Conservation (phyloP, 30 jellyfish, hydroid and myxozoan species). For the Aurelia aurita complex sp. Pacific region DNA sequence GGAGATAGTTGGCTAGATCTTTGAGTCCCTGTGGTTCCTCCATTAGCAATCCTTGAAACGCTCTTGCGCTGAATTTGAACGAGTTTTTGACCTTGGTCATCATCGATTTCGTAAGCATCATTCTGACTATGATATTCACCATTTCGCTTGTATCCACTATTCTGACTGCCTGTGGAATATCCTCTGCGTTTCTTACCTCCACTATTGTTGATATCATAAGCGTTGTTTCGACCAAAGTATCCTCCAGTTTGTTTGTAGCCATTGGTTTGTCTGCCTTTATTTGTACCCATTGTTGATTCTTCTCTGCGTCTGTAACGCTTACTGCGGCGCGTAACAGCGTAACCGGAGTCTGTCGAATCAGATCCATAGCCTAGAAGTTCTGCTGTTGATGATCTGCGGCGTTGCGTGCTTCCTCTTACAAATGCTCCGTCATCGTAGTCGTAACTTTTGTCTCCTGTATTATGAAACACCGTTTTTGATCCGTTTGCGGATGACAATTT, state of each 20-base stretch:
- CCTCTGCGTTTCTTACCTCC: not conserved
- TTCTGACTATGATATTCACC: not conserved
- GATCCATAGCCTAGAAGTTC: constrained; percentile 39
- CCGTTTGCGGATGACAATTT: not conserved
- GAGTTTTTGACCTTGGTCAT: not conserved
- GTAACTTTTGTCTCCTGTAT: not conserved
- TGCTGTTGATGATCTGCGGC: not conserved
- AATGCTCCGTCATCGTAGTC: not conserved
- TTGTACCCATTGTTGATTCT: not conserved
- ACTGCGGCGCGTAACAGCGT: constrained; percentile 44
- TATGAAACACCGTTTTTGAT: no score
- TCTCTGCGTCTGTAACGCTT: constrained; percentile 18
- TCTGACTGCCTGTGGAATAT: not conserved
- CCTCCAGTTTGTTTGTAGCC: no score
- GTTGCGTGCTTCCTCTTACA: constrained; percentile 9
- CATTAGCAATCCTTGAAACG: constrained; percentile 5
- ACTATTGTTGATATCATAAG: not conserved
- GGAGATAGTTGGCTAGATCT: not conserved
- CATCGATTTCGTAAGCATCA: not conserved
- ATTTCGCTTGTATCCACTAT: not conserved
- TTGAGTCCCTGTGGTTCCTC: not conserved
- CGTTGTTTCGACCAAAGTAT: not conserved
- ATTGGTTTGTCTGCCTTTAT: not conserved
- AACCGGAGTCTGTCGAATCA: constrained; percentile 70
- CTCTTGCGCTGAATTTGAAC: constrained; percentile 14